These are phyloP conservation scores for Schizaphis graminum DNA, from an alignment of 2,888 invertebrate species.

Conservation along the genomic window DNA sequence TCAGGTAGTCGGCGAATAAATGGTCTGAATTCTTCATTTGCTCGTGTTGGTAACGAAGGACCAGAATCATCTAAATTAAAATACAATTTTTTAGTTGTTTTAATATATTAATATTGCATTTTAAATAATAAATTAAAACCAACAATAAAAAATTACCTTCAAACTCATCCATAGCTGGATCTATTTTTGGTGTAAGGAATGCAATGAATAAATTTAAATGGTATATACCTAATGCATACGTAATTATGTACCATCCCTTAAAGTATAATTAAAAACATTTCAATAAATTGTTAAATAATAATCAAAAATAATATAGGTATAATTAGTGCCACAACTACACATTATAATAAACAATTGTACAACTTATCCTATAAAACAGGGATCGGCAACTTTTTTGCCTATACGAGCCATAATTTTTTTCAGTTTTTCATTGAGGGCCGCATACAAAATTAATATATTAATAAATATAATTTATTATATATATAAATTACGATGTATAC, in stretches of 20 bases:
- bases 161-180: constrained; percentile 74
- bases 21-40: constrained; percentile 98
- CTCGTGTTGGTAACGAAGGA: constrained; percentile 93
- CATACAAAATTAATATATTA: too few species aligned
- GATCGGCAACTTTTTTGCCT: too few species aligned
- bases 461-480: too few species aligned
- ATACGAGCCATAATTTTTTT: too few species aligned
- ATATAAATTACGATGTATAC: too few species aligned
- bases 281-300: neutral
- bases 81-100: neutral
- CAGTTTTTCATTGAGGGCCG: too few species aligned
- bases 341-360: too few species aligned
- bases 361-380: too few species aligned
- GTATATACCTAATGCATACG: constrained; percentile 99
- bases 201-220: constrained; percentile 99
- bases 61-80: constrained; percentile 80
- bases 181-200: constrained; percentile 99
- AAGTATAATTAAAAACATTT: constrained; percentile 69
- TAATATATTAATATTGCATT: constrained; percentile 28
- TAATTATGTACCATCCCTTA: constrained; percentile 99
- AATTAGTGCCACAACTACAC: too few species aligned
- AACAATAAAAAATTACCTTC: constrained; percentile 68
- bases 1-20: constrained; percentile 97
- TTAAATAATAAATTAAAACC: constrained; percentile 70
- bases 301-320: neutral